These are phyloP conservation scores for Liparis tanakae DNA, from an alignment of 2,797 vertebrate genomes.

Conservation along the genomic window DNA sequence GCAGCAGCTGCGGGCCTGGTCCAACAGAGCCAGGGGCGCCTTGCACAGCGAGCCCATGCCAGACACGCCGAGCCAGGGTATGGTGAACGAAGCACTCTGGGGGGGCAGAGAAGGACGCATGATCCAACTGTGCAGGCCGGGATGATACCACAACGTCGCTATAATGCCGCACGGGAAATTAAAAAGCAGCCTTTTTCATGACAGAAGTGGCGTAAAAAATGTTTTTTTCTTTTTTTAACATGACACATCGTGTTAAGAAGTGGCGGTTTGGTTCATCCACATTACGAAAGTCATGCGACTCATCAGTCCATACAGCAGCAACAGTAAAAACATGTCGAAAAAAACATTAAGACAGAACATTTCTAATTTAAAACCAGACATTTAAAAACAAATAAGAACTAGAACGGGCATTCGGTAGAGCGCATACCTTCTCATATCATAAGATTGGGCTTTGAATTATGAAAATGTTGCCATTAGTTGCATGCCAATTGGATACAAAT, in stretches of 20 bases:
- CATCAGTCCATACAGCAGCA: too few species aligned
- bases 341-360: too few species aligned
- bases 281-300: background rate
- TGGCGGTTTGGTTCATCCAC: background rate
- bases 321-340: too few species aligned
- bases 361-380: too few species aligned
- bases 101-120: constrained; percentile 22
- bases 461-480: too few species aligned
- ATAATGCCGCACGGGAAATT: background rate
- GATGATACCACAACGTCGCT: background rate
- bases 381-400: too few species aligned
- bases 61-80: constrained; percentile 93
- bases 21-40: constrained; percentile 89
- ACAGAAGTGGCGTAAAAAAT: background rate
- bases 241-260: constrained; percentile 1
- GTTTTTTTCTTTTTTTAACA: background rate
- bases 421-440: too few species aligned
- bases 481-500: too few species aligned
- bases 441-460: too few species aligned
- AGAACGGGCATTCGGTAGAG: too few species aligned
- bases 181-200: background rate
- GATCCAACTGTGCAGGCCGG: background rate
- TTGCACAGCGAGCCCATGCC: constrained; percentile 85
- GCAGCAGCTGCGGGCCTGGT: constrained; percentile 89
- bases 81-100: constrained; percentile 89